These are phyloP conservation scores for Bemisia tabaci DNA, from an alignment of 1,140 invertebrate species.

Conservation along the genomic window DNA sequence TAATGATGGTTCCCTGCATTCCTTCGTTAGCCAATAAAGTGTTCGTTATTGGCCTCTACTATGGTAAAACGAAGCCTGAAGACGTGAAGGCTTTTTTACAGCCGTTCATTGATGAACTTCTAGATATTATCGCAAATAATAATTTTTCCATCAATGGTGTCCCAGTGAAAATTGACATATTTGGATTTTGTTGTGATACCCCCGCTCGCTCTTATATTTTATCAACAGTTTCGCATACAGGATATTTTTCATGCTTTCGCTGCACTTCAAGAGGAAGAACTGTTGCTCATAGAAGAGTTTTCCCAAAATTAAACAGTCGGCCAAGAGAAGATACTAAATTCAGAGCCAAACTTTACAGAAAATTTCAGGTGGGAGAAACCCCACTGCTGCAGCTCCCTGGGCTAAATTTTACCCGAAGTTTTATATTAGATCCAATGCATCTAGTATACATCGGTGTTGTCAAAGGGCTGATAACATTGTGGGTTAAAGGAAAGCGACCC, in stretches of 20 bases:
- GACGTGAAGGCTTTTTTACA: slow-evolving; percentile 17
- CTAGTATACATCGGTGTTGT: slow-evolving; percentile 30
- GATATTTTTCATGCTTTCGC: slow-evolving; percentile 21
- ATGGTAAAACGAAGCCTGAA: slow-evolving; percentile 19
- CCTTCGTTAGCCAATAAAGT: slow-evolving; percentile 8
- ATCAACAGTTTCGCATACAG: slow-evolving; percentile 21
- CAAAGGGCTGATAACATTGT: slow-evolving; percentile 25
- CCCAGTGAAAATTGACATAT: slow-evolving; percentile 15
- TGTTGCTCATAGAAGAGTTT: slow-evolving; percentile 19
- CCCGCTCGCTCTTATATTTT: slow-evolving; percentile 23
- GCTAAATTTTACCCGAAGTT: slow-evolving; percentile 26
- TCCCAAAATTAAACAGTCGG: slow-evolving; percentile 16
- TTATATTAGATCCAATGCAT: slow-evolving; percentile 32
- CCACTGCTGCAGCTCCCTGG: slow-evolving; percentile 20
- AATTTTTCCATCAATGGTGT: slow-evolving; percentile 9
- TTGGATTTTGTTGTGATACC: slow-evolving; percentile 21
- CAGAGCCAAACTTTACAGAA: slow-evolving; percentile 19
- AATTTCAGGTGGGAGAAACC: slow-evolving; percentile 26
- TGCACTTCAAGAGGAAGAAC: slow-evolving; percentile 22
- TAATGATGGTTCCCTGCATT: slow-evolving; percentile 12
- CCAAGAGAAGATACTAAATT: slow-evolving; percentile 22
- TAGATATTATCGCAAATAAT: slow-evolving; percentile 12
- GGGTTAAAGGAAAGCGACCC: too few relatives aligned
- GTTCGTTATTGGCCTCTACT: slow-evolving; percentile 21
- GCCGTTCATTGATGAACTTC: slow-evolving; percentile 19